phyloP scores from a whole-genome alignment of 2,113 vertebrate genomes.

The Gnathonemus longibarbis region DNA sequence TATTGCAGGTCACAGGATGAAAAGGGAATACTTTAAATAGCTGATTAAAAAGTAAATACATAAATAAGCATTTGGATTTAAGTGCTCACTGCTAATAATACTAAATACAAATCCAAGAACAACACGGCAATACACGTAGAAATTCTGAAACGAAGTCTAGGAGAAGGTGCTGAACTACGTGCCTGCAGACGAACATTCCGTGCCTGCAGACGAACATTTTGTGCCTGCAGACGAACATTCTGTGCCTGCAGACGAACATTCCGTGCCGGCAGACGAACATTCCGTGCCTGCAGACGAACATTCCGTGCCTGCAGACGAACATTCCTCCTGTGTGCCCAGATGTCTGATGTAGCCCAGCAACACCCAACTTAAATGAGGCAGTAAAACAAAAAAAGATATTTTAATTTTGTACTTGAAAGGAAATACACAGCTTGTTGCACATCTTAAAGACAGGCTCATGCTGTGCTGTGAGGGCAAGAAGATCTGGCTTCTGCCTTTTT shows the following conservation, averaged over 20 bases:
- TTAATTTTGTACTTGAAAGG: conserved; percentile 27
- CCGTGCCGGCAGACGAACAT: too few relatives aligned
- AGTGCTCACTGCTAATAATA: not conserved
- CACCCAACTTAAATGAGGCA: conserved; percentile 43
- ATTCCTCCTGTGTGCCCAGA: not conserved
- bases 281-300: not conserved
- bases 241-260: not conserved
- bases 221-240: too few relatives aligned
- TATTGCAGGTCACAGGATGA: not conserved
- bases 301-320: not conserved
- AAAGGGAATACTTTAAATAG: not conserved
- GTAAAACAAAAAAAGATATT: conserved; percentile 42
- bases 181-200: not conserved
- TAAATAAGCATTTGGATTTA: not conserved
- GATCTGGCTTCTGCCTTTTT: not conserved
- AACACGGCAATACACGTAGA: not conserved
- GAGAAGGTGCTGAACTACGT: not conserved
- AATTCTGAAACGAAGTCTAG: not conserved
- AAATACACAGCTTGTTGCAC: conserved; percentile 32
- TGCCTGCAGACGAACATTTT: too few relatives aligned
- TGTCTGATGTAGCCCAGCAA: conserved; percentile 31
- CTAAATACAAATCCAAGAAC: not conserved
- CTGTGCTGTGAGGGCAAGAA: conserved; percentile 22
- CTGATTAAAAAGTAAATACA: conserved; percentile 10
- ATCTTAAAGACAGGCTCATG: conserved; percentile 35